Evolutionary conservation across 2,888 invertebrate species (phyloP), one percentile per base, ranked within the genome.

Genomic region (Agrochola circellaris): DNA sequence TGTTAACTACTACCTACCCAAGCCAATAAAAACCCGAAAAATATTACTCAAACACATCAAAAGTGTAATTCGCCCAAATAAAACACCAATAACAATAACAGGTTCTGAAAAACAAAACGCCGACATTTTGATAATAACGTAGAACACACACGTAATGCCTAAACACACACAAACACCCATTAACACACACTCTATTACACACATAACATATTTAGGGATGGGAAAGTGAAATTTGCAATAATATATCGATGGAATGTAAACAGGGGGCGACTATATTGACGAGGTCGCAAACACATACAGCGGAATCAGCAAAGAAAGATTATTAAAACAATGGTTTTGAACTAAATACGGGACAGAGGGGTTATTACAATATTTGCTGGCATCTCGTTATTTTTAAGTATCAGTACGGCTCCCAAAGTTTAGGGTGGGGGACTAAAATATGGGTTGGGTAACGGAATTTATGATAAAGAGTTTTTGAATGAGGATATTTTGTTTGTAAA

Each of bases 381-480:
- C 91, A 94, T 96, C 94, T 95, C 96, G 96, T 97, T 97, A 97
- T 96, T 97, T 97, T 97, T 96, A 96, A 97, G 96, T 95, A 96
- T 96, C 95, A 90, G 93, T 89, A 90, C 87, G 95, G 91, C 90
- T 91, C 93, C 92, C 93, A 95, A 95, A 93, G 89, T 95, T 93
- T 92, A 80, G 86, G 79, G 85, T 83, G 86, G 85, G 89, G 83
- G 73, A 75, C 78, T 89, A 79, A 88, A 86, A 87, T 87, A 85
- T 84, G 81, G 75, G 68, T 71, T 75, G 84, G 82, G 82, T 85
- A 77, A 70, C 76, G 68, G 79, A 88, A 88, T 88, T 88, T 86
- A 88, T 88, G 87, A 86, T 86, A 88, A 86, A 88, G 87, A 86
- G 85, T 81, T 82, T 88, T 82, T 88, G 82, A 88, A 87, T 85